Evolutionary conservation across 2,113 vertebrate species (phyloP).

Genomic region (Scytalopus superciliaris): DNA sequence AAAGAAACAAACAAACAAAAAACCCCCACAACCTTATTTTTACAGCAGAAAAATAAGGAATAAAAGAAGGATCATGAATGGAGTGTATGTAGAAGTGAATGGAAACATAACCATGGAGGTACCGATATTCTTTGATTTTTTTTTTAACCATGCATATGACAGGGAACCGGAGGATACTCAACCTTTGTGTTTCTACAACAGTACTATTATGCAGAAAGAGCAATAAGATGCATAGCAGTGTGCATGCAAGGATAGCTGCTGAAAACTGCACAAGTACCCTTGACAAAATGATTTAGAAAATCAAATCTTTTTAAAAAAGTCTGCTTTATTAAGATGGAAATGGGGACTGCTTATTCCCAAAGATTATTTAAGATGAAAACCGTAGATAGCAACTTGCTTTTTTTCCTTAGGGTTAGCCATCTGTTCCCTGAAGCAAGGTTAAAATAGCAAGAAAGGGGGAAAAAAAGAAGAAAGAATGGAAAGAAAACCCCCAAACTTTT

Average conservation of each 20-base stretch:
- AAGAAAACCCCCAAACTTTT: background rate
- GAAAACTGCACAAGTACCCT: background rate
- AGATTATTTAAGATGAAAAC: background rate
- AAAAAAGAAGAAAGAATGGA: too few relatives aligned
- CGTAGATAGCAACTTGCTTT: background rate
- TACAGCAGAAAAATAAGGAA: background rate
- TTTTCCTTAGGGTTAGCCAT: conserved; percentile 7
- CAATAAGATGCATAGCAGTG: background rate
- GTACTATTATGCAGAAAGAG: background rate
- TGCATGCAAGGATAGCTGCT: background rate
- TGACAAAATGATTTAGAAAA: background rate
- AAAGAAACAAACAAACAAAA: too few relatives aligned
- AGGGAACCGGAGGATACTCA: background rate
- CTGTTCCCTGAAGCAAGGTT: conserved; percentile 30
- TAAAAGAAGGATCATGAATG: background rate
- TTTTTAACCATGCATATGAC: background rate
- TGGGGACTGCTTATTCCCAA: background rate
- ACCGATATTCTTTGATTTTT: background rate
- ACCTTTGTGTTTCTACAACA: background rate
- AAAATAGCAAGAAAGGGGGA: background rate
- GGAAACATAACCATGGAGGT: background rate
- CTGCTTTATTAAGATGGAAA: background rate
- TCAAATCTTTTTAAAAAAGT: background rate
- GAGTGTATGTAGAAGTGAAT: background rate
- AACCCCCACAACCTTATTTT: background rate